Evolutionary conservation across 2,888 invertebrate genomes (phyloP).

Genomic region (Stenolophus ochropezus): DNA sequence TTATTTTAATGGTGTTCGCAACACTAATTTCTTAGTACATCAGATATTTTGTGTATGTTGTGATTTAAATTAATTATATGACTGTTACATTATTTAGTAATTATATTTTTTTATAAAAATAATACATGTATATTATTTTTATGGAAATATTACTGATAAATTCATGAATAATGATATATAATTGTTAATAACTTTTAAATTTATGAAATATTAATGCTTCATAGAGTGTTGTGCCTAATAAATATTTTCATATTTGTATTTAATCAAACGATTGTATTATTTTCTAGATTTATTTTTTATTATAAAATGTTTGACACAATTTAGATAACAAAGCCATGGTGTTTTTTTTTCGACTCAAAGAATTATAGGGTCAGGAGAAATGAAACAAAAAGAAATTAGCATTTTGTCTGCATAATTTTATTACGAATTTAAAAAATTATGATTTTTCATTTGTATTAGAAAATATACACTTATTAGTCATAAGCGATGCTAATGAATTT

Average conservation of each 20-base stretch:
- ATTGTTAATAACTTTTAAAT: background rate
- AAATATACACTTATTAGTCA: too few species aligned
- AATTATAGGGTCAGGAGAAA: too few species aligned
- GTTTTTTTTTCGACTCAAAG: too few species aligned
- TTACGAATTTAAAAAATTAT: too few species aligned
- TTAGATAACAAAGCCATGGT: too few species aligned
- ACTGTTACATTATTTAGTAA: background rate
- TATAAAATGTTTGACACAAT: too few species aligned
- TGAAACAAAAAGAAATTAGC: too few species aligned
- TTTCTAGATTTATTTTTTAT: too few species aligned
- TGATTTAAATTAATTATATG: background rate
- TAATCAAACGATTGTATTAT: background rate
- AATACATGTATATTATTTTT: background rate
- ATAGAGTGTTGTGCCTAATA: conserved; percentile 48
- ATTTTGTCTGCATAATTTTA: too few species aligned
- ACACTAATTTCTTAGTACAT: background rate
- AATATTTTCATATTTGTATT: background rate
- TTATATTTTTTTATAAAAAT: background rate
- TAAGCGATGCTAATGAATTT: too few species aligned
- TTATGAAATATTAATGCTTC: conserved; percentile 18
- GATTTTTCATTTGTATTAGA: too few species aligned
- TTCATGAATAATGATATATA: background rate
- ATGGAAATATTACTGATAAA: background rate
- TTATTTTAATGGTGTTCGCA: background rate
- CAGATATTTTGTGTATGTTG: background rate